Evolutionary conservation across 2,113 vertebrate genomes (phyloP).

Genomic region (Pelecanoides urinatrix): DNA sequence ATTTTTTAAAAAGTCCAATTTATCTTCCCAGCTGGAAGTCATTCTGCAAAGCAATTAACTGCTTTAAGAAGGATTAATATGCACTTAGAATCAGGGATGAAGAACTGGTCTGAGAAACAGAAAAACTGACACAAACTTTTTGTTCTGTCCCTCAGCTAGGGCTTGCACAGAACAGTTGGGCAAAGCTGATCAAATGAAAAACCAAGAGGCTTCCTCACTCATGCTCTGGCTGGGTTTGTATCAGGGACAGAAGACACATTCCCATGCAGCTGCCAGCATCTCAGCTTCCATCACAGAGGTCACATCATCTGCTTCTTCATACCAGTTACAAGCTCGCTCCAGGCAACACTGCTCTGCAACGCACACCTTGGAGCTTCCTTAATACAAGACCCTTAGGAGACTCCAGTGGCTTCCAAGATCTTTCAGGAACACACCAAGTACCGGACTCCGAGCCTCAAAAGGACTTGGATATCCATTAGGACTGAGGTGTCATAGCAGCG

Average conservation of each 20-base stretch:
- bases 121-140: background rate
- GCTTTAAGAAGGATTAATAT: background rate
- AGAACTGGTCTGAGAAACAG: background rate
- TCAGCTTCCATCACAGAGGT: background rate
- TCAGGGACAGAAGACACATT: background rate
- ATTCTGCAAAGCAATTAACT: conserved; percentile 6
- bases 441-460: background rate
- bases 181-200: background rate
- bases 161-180: background rate
- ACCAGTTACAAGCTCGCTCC: fast-evolving
- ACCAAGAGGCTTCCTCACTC: background rate
- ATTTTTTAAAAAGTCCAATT: background rate
- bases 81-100: background rate
- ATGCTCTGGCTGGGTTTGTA: background rate
- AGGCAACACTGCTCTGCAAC: background rate
- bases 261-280: background rate
- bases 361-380: background rate
- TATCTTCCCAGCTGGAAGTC: background rate
- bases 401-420: background rate
- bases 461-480: background rate
- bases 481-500: background rate
- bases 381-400: background rate
- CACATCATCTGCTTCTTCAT: background rate
- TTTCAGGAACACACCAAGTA: background rate
- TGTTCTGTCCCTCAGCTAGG: background rate